Base-by-base conservation (phyloP, 2,113 vertebrate species). In the Tenebrosternarchus preto region DNA sequence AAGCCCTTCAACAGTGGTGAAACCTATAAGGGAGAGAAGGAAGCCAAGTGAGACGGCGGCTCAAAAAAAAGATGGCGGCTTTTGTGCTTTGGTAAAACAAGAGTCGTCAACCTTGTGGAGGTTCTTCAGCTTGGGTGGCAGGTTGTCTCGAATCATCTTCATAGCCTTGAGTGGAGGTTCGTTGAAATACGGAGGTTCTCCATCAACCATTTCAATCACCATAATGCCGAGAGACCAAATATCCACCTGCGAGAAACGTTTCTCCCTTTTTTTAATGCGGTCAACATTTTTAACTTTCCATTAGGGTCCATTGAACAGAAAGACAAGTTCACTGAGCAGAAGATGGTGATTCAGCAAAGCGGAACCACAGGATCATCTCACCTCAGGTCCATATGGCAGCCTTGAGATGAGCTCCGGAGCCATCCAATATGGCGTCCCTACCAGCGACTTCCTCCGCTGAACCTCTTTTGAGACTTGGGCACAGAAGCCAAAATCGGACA, bases 141-240 rank as follows among this genome's bases (percentile, higher is more conserved):
- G 88, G 83, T 98, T 99, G 92, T 99, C 97, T 6, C 97, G 93
- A 77, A 99, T 99, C 96, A 98, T 98, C 85, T 98, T 98, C 97
- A 99, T 99, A 61, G 97, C 97, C 88, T 98, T 98, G 8, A 98
- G 91, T 0, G 97, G 97, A 0, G 97, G 96, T 86, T 98, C 97
- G 0, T 99, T 99, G 85, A 99, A 98, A 77, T 98, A 98, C 0
- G 97, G 97, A 0, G 97, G 97, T 11, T 99, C 97, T 29, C 97
- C 97, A 0, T 98, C 97, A 4, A 99, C 97, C 97, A 98, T 99
- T 91, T 99, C 97, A 0, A 99, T 98, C 27, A 98, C 97, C 97
- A 99, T 99, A 80, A 98, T 95, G 0, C 97, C 97, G 84, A 98
- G 89, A 0, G 97, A 99, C 97, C 97, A 98, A 89, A 98, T 96